phyloP scores from a whole-genome alignment of 2,888 invertebrate genomes.

The Drosophila dives region DNA sequence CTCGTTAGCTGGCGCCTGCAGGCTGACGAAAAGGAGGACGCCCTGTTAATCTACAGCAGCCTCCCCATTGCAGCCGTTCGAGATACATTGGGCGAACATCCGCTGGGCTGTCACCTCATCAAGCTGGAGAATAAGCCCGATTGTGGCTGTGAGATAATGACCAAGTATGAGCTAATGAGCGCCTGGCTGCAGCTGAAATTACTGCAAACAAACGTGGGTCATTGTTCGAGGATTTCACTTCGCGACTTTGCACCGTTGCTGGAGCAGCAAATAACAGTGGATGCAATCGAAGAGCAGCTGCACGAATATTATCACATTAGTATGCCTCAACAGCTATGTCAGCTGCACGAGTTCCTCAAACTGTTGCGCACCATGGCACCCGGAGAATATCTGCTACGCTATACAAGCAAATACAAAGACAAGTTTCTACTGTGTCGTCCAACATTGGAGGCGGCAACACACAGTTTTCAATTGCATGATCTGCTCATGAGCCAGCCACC shows the following conservation, averaged over 20 bases:
- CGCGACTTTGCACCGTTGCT: conserved; percentile 61
- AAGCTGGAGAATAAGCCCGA: conserved; percentile 81
- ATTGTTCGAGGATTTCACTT: conserved; percentile 70
- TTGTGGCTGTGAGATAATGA: conserved; percentile 81
- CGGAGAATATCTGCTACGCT: conserved; percentile 77
- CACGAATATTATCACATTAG: conserved; percentile 58
- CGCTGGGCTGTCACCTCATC: conserved; percentile 61
- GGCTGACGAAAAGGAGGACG: background rate
- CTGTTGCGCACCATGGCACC: conserved; percentile 59
- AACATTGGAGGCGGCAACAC: conserved; percentile 47
- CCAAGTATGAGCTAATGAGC: conserved; percentile 76
- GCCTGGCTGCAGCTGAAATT: conserved; percentile 79
- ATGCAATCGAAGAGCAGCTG: conserved; percentile 68
- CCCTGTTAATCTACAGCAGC: conserved; percentile 54
- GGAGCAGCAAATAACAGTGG: conserved; percentile 62
- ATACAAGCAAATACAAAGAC: conserved; percentile 69
- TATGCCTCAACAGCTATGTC: conserved; percentile 63
- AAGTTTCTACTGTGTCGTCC: conserved; percentile 76
- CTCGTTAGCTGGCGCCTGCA: conserved; percentile 68
- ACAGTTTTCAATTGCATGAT: conserved; percentile 63
- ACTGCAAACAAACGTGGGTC: conserved; percentile 37
- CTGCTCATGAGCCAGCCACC: conserved; percentile 55
- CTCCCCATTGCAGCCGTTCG: conserved; percentile 54
- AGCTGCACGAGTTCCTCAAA: conserved; percentile 72
- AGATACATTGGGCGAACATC: conserved; percentile 23